Evolutionary conservation across 2,888 invertebrate genomes (phyloP).

Genomic region (Matsumyia berberina): DNA sequence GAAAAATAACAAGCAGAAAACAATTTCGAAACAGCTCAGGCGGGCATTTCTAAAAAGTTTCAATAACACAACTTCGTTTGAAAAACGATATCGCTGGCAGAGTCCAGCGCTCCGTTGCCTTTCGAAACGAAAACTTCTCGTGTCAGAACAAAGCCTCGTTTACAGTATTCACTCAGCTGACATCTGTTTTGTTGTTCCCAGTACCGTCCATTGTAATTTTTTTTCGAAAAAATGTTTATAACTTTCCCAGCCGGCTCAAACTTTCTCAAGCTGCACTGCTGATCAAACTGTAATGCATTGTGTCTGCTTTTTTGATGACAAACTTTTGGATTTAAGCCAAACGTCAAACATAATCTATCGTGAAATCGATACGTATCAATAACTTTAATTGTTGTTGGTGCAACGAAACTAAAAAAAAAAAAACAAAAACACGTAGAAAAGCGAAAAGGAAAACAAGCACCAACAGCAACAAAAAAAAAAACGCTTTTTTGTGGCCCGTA

Average conservation of each 20-base stretch:
- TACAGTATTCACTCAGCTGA: conserved; percentile 25
- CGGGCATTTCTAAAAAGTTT: conserved; percentile 38
- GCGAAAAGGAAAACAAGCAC: conserved; percentile 5
- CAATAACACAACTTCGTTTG: conserved; percentile 35
- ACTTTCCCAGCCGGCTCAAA: conserved; percentile 35
- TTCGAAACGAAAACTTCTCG: not conserved
- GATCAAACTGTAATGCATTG: conserved; percentile 47
- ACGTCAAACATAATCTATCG: conserved; percentile 46
- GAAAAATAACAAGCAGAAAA: conserved; percentile 1
- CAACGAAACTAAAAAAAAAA: conserved; percentile 45
- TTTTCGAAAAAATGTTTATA: not conserved
- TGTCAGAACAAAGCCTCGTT: conserved; percentile 31
- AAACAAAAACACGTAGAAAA: conserved; percentile 10
- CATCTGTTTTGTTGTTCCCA: conserved; percentile 23
- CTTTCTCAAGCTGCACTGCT: conserved; percentile 14
- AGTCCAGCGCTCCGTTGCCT: conserved; percentile 9
- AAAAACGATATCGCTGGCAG: conserved; percentile 48
- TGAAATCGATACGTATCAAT: conserved; percentile 69
- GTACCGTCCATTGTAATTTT: conserved; percentile 1
- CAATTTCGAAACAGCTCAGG: conserved; percentile 14
- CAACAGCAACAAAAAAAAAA: conserved; percentile 17
- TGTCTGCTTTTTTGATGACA: conserved; percentile 21
- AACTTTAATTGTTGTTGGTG: conserved; percentile 51
- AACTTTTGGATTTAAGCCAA: conserved; percentile 54
- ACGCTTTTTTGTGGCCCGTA: conserved; percentile 60